Evolutionary conservation across 64 coral and sea anemone genomes (phyloP).

Genomic region (Pocillopora damicornis): DNA sequence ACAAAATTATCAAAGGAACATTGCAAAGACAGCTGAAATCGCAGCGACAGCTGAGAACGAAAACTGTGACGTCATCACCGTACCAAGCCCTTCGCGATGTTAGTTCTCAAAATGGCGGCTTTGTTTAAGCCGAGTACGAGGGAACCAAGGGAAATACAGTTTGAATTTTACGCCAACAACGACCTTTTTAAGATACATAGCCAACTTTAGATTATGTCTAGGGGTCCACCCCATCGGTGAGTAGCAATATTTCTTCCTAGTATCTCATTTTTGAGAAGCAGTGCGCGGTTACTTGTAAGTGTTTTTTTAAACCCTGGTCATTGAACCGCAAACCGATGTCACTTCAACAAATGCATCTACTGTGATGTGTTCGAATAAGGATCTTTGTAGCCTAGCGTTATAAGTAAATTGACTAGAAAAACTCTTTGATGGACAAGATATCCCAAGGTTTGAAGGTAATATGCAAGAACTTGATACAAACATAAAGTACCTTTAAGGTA

Average conservation of each 20-base stretch:
- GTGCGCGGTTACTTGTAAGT: not conserved
- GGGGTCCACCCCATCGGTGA: slow-evolving; percentile 63
- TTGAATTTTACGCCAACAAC: not conserved
- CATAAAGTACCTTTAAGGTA: not conserved
- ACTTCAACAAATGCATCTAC: not conserved
- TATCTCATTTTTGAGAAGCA: not conserved
- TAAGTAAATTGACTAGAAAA: not conserved
- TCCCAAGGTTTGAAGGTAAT: slow-evolving; percentile 1
- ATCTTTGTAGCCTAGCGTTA: not conserved
- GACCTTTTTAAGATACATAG: not conserved
- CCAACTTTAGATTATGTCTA: slow-evolving; percentile 59
- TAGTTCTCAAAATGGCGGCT: slow-evolving; percentile 38
- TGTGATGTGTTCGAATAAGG: not conserved
- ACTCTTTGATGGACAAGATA: not conserved
- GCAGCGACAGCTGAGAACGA: not conserved
- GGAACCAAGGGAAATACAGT: not conserved
- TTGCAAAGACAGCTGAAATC: too few species aligned
- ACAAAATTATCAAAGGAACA: too few species aligned
- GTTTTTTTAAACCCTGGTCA: not conserved
- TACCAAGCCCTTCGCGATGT: slow-evolving; percentile 38
- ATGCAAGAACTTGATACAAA: not conserved
- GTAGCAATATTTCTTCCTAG: not conserved
- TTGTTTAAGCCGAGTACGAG: not conserved
- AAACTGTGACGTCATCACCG: not conserved
- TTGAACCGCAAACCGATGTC: too few species aligned